A percentile compares a stretch with the other conserved stretches of the same genome.
Evolutionary conservation across 2,888 invertebrate genomes (phyloP).

Genomic region (Ophion ventricosus): DNA sequence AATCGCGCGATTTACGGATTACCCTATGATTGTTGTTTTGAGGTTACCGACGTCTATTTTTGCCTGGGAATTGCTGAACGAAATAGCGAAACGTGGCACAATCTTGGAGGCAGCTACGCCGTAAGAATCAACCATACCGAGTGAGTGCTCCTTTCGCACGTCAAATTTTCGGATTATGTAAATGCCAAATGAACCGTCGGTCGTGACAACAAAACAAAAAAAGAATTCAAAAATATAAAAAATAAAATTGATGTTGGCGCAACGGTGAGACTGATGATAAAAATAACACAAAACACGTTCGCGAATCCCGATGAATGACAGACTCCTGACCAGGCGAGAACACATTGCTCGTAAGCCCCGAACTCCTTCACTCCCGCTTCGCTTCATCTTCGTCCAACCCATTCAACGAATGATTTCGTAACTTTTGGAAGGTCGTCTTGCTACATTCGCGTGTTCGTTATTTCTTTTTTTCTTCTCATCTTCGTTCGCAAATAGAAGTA

Average conservation of each 20-base stretch:
- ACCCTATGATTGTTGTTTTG: conserved; percentile 69
- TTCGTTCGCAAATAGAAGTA: background rate
- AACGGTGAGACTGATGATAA: background rate
- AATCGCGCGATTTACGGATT: conserved; percentile 73
- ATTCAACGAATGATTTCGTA: conserved; percentile 18
- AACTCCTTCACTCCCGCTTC: background rate
- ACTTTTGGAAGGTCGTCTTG: conserved; percentile 29
- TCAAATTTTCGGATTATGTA: background rate
- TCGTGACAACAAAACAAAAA: conserved; percentile 15
- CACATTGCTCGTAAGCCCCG: background rate
- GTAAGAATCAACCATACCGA: conserved; percentile 66
- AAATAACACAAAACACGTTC: background rate
- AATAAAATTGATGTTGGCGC: background rate
- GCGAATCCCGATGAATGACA: conserved; percentile 25
- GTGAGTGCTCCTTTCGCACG: conserved; percentile 71
- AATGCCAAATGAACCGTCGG: background rate
- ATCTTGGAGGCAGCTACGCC: conserved; percentile 74
- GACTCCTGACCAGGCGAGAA: background rate
- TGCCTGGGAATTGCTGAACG: conserved; percentile 71
- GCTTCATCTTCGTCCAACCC: background rate
- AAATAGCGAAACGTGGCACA: conserved; percentile 72
- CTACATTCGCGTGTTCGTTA: background rate
- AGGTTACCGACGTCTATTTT: conserved; percentile 77
- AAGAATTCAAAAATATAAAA: background rate
- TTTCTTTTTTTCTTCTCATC: background rate